Base-by-base conservation (phyloP, 2,888 invertebrate genomes). In the Trisateles emortualis region DNA sequence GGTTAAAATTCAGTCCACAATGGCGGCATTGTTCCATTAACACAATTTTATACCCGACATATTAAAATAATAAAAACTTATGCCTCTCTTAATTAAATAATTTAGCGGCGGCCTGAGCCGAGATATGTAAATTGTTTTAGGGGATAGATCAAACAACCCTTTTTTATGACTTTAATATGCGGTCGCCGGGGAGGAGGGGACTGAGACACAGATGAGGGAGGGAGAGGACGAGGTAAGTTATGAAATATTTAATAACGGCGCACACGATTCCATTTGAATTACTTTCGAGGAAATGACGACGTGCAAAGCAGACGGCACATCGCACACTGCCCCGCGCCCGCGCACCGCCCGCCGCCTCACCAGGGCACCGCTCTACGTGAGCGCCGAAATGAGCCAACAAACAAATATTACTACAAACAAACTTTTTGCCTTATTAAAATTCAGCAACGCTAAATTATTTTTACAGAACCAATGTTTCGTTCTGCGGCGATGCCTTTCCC, bases 11-110 rank as follows among this genome's bases (percentile, higher is more conserved):
- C 81, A 84, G 85, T 84, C 79, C 84, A 74, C 83, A 80, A 79
- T 75, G 79, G 76, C 79, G 79, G 79, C 86, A 83, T 83, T 84
- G 92, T 87, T 82, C 89, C 87, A 91, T 92, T 92, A 92, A 92
- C 92, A 91, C 92, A 91, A 89, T 92, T 92, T 92, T 90, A 92
- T 87, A 86, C 82, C 87, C 86, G 82, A 91, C 92, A 92, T 92
- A 92, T 92, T 92, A 91, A 93, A 93, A 93, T 93, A 93, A 93
- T 93, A 93, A 93, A 93, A 93, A 93, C 93, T 93, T 93, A 93
- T 92, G 93, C 91, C 93, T 91, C 93, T 90, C 93, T 93, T 93
- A 93, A 93, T 93, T 93, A 93, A 93, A 93, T 93, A 93, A 93
- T 93, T 93, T 92, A 92, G 91, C 90, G 84, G 89, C 87, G 86